Conservation (phyloP, 2,888 invertebrate species). For the Uloborus plumipes region DNA sequence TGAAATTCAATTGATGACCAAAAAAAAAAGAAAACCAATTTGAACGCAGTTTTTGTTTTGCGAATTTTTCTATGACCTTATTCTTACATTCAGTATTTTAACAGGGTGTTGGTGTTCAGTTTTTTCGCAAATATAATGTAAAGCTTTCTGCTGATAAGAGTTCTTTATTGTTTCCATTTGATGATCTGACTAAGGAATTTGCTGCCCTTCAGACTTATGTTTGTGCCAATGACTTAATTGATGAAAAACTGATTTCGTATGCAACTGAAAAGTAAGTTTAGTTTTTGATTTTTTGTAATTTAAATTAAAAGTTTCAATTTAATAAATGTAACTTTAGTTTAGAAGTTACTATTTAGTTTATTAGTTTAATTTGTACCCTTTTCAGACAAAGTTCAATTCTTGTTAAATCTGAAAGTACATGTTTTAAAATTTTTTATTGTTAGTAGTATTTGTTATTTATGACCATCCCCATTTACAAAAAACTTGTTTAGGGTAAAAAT, state of each 20-base stretch:
- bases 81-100: not conserved
- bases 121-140: conserved; percentile 27
- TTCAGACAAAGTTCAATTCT: no score
- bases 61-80: not conserved
- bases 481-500: no score
- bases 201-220: conserved; percentile 17
- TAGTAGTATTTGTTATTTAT: no score
- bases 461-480: no score
- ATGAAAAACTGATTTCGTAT: conserved; percentile 15
- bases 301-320: not conserved
- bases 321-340: not conserved
- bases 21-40: no score
- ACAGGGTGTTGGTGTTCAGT: conserved; percentile 35
- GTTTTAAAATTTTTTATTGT: no score
- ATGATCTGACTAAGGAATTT: conserved; percentile 28
- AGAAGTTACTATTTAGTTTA: no score
- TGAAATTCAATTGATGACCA: no score
- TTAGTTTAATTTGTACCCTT: no score
- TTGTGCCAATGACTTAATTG: conserved; percentile 19
- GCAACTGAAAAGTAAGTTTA: conserved; percentile 14
- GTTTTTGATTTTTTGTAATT: not conserved
- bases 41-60: not conserved
- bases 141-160: conserved; percentile 40
- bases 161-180: conserved; percentile 53
- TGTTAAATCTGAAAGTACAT: no score